Base-by-base conservation (phyloP, 2,797 vertebrate species). In the Acipenser ruthenus region DNA sequence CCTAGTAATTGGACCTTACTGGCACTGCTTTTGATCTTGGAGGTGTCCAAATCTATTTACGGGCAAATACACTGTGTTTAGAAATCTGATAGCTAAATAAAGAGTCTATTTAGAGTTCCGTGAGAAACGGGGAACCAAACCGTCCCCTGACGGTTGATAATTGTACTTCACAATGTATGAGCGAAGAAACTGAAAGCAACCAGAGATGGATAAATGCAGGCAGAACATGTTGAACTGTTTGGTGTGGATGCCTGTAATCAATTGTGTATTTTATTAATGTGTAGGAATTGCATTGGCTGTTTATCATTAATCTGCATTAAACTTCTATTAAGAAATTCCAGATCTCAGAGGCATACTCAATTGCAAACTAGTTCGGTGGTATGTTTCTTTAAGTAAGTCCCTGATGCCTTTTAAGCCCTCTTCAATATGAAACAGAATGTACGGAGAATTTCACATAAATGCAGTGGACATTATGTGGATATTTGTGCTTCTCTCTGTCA, bases 1-100 rank as follows among this genome's bases (percentile, higher is more conserved):
- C 84, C 86, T 83, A 83, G 78, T 90, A 89, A 90, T 91, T 91
- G 86, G 84, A 89, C 83, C 82, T 88, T 85, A 88, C 83, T 87
- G 82, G 83, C 84, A 79, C 86, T 86, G 81, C 85, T 84, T 89
- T 90, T 89, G 86, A 89, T 89, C 89, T 89, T 82, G 78, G 86
- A 87, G 86, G 88, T 89, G 88, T 87, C 81, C 86, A 81, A 79
- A 80, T 81, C 84, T 84, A 80, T 84, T 86, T 84, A 82, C 77
- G 77, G 81, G 74, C 78, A 82, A 87, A 86, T 87, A 82, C 84
- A 86, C 83, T 85, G 84, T 75, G 78, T 80, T 77, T 78, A 85
- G 82, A 81, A 87, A 88, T 81, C 82, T 77, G 78, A 73, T 80
- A 82, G 78, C 84, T 79, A 84, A 86, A 83, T 79, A 73, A 75